Conservation (phyloP, 2,888 invertebrate genomes). For the Smittia sp. region DNA sequence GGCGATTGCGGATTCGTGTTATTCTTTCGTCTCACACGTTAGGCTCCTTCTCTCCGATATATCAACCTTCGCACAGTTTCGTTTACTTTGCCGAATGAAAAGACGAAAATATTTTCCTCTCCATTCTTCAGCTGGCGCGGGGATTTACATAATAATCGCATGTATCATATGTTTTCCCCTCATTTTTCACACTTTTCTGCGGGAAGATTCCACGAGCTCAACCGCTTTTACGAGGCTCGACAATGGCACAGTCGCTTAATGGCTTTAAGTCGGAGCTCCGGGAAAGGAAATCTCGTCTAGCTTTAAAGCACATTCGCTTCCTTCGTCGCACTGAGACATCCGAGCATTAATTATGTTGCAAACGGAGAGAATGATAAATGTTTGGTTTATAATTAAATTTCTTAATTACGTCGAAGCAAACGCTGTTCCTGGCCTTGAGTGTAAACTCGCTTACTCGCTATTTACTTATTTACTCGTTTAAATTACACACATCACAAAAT, state of each 20-base stretch:
- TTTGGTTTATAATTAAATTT: constrained; percentile 15
- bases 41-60: neutral
- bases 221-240: too few species aligned
- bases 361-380: neutral
- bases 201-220: neutral
- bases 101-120: neutral
- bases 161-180: constrained; percentile 32
- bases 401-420: neutral
- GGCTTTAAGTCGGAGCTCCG: too few species aligned
- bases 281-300: too few species aligned
- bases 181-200: neutral
- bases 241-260: too few species aligned
- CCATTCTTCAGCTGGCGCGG: neutral
- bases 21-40: neutral
- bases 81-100: too few species aligned
- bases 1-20: neutral
- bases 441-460: neutral
- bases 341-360: too few species aligned
- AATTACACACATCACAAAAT: neutral
- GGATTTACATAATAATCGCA: constrained; percentile 31
- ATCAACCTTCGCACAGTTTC: neutral
- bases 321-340: too few species aligned
- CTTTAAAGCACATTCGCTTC: too few species aligned
- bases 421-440: neutral
- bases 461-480: neutral